A percentile compares a stretch with the other conserved stretches of the same genome.
Evolutionary conservation across 2,888 invertebrate genomes (phyloP).

Genomic region (Abscondita cerata): DNA sequence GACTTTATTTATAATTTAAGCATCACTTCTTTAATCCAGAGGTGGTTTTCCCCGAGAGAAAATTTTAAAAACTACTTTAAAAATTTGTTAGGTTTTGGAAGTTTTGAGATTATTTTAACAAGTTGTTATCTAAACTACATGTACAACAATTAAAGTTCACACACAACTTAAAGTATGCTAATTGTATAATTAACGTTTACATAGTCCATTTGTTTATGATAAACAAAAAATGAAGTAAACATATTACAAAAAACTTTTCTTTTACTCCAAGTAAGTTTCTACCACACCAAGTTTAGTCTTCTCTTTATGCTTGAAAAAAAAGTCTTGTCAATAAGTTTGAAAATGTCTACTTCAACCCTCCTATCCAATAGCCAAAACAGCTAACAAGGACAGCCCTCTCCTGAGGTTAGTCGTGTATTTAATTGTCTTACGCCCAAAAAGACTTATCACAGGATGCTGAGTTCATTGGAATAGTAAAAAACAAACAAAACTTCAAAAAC

Average conservation of each 20-base stretch:
- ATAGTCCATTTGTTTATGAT: not conserved
- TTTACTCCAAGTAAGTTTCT: not conserved
- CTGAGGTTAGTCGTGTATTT: too few species aligned
- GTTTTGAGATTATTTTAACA: too few species aligned
- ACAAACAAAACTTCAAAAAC: not conserved
- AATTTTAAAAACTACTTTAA: too few species aligned
- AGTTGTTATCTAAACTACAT: too few species aligned
- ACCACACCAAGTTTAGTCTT: not conserved
- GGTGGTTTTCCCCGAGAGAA: too few species aligned
- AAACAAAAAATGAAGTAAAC: not conserved
- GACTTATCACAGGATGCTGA: too few species aligned
- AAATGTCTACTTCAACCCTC: not conserved
- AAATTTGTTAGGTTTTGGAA: too few species aligned
- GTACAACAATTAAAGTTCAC: not conserved
- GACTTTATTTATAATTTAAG: too few species aligned
- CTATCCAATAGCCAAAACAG: not conserved
- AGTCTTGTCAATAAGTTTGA: not conserved
- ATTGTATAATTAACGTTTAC: not conserved
- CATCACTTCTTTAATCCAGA: too few species aligned
- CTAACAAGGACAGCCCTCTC: too few species aligned
- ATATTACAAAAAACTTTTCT: not conserved
- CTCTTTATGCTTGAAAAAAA: not conserved
- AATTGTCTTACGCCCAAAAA: too few species aligned
- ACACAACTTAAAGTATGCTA: not conserved
- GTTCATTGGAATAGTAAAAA: too few species aligned